A percentile compares a stretch with the other conserved stretches of the same genome.
Conservation (phyloP, 2,113 vertebrate genomes). For the Blennius ocellaris region DNA sequence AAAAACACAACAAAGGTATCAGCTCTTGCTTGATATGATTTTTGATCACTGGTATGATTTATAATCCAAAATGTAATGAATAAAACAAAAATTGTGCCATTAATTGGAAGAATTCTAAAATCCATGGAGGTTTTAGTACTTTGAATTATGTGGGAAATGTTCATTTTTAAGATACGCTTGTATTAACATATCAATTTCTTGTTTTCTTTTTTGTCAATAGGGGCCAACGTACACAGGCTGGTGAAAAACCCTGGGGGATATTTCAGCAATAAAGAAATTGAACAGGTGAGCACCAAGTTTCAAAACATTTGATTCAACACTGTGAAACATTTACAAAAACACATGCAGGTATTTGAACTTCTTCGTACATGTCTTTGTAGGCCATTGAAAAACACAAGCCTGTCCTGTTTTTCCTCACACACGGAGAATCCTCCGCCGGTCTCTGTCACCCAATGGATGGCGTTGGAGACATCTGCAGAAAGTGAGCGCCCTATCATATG, state of each 20-base stretch:
- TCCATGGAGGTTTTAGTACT: too few species aligned
- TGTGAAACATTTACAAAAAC: too few species aligned
- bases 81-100: too few species aligned
- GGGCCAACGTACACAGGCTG: constrained; percentile 87
- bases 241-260: constrained; percentile 86
- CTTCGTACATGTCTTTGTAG: constrained; percentile 63
- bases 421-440: constrained; percentile 93
- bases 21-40: too few species aligned
- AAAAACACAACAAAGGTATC: too few species aligned
- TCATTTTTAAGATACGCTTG: too few species aligned
- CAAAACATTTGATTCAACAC: too few species aligned
- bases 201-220: constrained; percentile 67
- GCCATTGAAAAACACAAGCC: constrained; percentile 89
- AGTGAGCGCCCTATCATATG: constrained; percentile 79
- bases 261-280: constrained; percentile 87
- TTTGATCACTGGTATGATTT: too few species aligned
- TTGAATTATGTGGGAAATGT: too few species aligned
- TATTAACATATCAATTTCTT: neutral
- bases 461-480: constrained; percentile 90
- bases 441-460: constrained; percentile 92
- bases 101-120: too few species aligned
- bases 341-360: neutral
- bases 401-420: constrained; percentile 91
- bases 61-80: too few species aligned
- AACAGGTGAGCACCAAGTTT: constrained; percentile 82